A percentile compares a stretch with the other conserved stretches of the same genome.
These are phyloP conservation scores for Coptodon rendalli DNA, from an alignment of 2,113 vertebrate species.

Conservation along the genomic window DNA sequence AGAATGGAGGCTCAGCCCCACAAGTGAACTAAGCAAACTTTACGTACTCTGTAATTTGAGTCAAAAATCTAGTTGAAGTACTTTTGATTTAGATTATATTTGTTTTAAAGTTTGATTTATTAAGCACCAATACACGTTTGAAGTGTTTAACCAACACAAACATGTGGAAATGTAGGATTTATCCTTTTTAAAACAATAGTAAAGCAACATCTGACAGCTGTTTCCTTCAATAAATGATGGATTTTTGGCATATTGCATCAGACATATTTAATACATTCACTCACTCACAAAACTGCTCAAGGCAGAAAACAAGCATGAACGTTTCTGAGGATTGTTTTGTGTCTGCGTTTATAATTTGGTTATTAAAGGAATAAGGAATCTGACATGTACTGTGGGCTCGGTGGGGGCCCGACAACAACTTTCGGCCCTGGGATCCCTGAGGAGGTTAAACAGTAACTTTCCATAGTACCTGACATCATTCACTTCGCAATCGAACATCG, in stretches of 20 bases:
- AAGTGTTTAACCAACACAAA: neutral
- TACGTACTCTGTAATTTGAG: neutral
- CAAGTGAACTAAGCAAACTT: neutral
- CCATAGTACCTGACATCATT: neutral
- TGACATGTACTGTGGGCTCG: neutral
- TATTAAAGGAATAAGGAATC: neutral
- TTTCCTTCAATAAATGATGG: neutral
- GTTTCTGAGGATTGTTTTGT: neutral
- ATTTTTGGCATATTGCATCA: neutral
- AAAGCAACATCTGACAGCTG: neutral
- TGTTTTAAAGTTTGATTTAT: neutral
- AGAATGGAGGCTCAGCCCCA: neutral
- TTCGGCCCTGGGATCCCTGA: neutral
- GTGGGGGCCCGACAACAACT: neutral
- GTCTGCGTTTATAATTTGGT: neutral
- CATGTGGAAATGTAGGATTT: neutral
- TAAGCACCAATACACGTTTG: neutral
- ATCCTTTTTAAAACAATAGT: neutral
- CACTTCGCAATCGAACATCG: fast-evolving
- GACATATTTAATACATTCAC: neutral
- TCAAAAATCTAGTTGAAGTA: neutral
- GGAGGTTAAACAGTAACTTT: neutral
- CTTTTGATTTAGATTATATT: neutral
- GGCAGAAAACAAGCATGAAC: neutral
- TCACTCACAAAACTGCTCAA: neutral